Evolutionary conservation across 2,113 vertebrate genomes (phyloP), one percentile per base, ranked within the genome.

Genomic region (Murina feae): DNA sequence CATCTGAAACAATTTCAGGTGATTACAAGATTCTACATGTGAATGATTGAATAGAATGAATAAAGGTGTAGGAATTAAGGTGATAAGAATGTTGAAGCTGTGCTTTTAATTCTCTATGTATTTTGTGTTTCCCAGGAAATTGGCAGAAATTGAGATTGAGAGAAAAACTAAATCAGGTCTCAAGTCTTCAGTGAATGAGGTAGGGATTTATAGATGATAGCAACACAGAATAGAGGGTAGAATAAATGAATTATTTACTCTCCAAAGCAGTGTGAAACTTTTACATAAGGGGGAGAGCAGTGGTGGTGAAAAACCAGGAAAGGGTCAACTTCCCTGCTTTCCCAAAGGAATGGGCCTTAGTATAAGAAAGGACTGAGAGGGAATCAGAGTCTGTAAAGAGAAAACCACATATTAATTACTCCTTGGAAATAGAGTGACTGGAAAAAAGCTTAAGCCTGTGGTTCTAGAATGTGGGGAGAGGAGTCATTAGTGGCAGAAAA

Each of bases 121-220:
- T 96, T 97, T 96, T 96, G 85, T 96, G 69, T 95, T 96, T 96
- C 95, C 71, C 90, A 95, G 96, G 94, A 96, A 93, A 94, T 96
- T 96, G 93, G 76, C 89, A 97, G 95, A 95, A 94, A 93, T 89
- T 95, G 91, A 66, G 95, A 96, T 87, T 95, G 93, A 94, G 85
- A 94, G 85, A 96, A 95, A 96, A 47, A 93, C 95, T 95, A 95
- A 94, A 94, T 95, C 93, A 95, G 80, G 92, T 96, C 71, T 95
- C 89, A 96, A 90, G 93, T 95, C 86, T 91, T 94, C 95, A 87
- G 39, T 94, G 92, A 95, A 86, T 96, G 94, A 95, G 95, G 92
- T 96, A 94, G 96, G 95, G 93, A 84, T 91, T 96, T 86, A 69
- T 79, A 97, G 93, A 93, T 86, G 39, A 84, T 80, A 93, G 93